Conservation (phyloP, 2,888 invertebrate genomes). For the Nymphalis c-album region DNA sequence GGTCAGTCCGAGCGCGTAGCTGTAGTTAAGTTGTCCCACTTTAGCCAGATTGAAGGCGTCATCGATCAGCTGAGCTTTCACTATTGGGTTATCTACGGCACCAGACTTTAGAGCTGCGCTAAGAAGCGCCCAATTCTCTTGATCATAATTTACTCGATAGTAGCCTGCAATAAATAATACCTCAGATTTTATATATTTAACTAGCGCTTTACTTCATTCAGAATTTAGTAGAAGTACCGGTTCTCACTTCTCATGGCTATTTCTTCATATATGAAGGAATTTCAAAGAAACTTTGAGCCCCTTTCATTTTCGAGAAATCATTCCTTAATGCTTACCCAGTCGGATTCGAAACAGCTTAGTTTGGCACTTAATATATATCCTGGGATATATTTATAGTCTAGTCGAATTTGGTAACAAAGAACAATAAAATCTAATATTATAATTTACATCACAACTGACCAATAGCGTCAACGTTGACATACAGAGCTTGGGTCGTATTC, state of each 20-base stretch:
- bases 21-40: constrained; percentile 80
- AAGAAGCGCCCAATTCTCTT: constrained; percentile 80
- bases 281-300: too few relatives aligned
- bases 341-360: too few relatives aligned
- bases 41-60: constrained; percentile 86
- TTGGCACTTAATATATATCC: too few relatives aligned
- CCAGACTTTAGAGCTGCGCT: constrained; percentile 75
- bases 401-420: neutral
- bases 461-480: constrained; percentile 83
- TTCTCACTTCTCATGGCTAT: too few relatives aligned
- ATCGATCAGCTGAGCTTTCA: constrained; percentile 87
- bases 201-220: too few relatives aligned
- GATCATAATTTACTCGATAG: constrained; percentile 84
- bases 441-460: constrained; percentile 60
- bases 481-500: constrained; percentile 76
- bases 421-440: neutral
- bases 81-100: constrained; percentile 78
- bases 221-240: too few relatives aligned
- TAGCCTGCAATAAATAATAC: constrained; percentile 66
- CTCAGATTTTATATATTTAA: too few relatives aligned
- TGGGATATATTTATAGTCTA: too few relatives aligned
- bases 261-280: too few relatives aligned
- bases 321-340: too few relatives aligned
- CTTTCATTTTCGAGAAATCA: too few relatives aligned
- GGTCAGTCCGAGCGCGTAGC: constrained; percentile 83